phyloP scores from a whole-genome alignment of 1,140 invertebrate species.

The Pteromalus puparum region DNA sequence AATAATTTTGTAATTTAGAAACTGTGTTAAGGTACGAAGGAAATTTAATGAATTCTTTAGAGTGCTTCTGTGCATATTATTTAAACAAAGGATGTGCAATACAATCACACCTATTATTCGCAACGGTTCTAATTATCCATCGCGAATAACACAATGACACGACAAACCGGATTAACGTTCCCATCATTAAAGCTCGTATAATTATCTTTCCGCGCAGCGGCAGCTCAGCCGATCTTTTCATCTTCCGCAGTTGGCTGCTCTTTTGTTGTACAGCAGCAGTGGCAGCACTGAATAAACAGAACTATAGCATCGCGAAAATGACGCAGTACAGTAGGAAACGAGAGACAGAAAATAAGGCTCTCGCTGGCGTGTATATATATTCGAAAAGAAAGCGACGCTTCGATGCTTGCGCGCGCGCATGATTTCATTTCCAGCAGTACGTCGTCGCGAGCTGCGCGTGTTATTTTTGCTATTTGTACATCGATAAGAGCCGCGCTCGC shows the following conservation, averaged over 20 bases:
- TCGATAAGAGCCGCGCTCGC: constrained; percentile 34
- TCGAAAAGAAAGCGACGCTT: constrained; percentile 20
- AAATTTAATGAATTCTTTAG: neutral
- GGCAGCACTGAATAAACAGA: neutral
- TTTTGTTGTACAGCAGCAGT: neutral
- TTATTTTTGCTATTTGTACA: constrained; percentile 70
- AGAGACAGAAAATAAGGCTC: neutral
- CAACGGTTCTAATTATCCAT: neutral
- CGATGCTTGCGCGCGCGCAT: constrained; percentile 10
- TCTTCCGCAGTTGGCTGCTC: neutral
- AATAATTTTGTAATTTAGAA: too few relatives aligned
- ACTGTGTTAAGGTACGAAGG: too few relatives aligned
- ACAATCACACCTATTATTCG: neutral
- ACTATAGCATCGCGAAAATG: neutral
- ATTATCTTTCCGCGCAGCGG: too few relatives aligned
- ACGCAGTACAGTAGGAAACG: too few relatives aligned
- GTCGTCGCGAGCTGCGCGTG: constrained; percentile 38
- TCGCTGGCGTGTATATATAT: neutral
- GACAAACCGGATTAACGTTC: too few relatives aligned
- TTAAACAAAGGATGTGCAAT: neutral
- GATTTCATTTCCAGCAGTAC: constrained; percentile 48
- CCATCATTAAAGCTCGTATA: too few relatives aligned
- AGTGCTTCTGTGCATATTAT: neutral
- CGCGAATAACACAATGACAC: neutral
- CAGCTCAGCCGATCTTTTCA: constrained; percentile 7